Evolutionary conservation across 2,888 invertebrate species (phyloP), one percentile per base, ranked within the genome.

Genomic region (Caenorhabditis drosophilae): DNA sequence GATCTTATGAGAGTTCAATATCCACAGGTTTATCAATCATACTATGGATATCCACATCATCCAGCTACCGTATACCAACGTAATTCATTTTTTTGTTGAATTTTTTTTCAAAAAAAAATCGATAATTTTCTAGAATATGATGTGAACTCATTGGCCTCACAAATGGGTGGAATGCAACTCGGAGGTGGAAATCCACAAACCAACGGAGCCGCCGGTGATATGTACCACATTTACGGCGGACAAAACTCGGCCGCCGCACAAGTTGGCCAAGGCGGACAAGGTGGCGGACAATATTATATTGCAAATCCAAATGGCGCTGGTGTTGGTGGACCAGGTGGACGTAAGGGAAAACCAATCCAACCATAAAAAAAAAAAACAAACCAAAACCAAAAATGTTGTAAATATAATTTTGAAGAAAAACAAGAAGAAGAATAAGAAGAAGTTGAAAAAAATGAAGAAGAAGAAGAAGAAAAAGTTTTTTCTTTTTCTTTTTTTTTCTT

Each of bases 131-230:
- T 56, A 38, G 56, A 57, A 38, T 61, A 67, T 36, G 69, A 67
- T 31, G 67, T 69, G 11, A 59, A 59, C 45, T 44, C 69, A 36
- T 16, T 73, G 20, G 59, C 66, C 27, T 51, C 44, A 23, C 74
- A 74, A 54, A 74, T 74, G 74, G 56, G 62, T 25, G 63, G 57
- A 16, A 64, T 74, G 51, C 69, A 69, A 31, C 60, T 74, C 40
- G 61, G 68, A 16, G 61, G 67, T 7, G 66, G 58, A 36, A 57
- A 58, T 41, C 57, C 53, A 41, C 53, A 57, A 18, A 41, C 54
- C 4, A 63, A 63, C 34, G 63, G 63, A 15, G 63, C 50, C 2
- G 63, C 50, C 2, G 48, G 40, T 23, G 62, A 62, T 4, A 57
- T 62, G 56, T 63, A 63, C 46, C 63, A 57, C 20, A 58, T 63